Evolutionary conservation across 2,888 invertebrate species (phyloP).

Genomic region (Prosopocoilus inquinatus): DNA sequence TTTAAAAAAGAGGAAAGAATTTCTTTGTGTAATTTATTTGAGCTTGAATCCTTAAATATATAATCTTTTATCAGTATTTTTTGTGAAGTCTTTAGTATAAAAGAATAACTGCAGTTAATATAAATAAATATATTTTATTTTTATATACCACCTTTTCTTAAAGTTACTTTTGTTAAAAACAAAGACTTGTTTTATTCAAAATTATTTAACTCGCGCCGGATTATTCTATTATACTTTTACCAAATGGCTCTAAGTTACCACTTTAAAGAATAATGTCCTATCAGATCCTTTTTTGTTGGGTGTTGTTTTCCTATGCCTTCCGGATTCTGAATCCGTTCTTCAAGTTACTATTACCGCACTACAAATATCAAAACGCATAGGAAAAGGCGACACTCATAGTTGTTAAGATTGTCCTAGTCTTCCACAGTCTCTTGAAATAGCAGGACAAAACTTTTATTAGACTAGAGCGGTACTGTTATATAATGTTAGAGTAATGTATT

Average conservation of each 20-base stretch:
- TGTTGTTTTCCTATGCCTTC: too few species aligned
- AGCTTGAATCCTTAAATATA: not conserved
- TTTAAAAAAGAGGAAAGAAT: too few species aligned
- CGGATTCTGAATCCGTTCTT: too few species aligned
- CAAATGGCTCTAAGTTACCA: constrained; percentile 21
- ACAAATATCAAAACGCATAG: too few species aligned
- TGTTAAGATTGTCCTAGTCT: constrained; percentile 49
- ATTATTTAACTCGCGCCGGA: too few species aligned
- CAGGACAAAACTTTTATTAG: constrained; percentile 28
- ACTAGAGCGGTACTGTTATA: constrained; percentile 41
- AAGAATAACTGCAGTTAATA: not conserved
- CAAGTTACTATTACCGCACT: too few species aligned
- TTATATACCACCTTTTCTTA: not conserved
- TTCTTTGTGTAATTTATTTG: not conserved
- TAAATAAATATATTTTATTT: not conserved
- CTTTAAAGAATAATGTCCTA: constrained; percentile 12
- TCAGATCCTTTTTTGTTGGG: too few species aligned
- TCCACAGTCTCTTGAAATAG: constrained; percentile 40
- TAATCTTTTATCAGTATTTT: constrained; percentile 3
- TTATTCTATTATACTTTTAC: constrained; percentile 6
- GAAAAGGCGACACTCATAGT: constrained; percentile 18
- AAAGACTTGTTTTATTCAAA: too few species aligned
- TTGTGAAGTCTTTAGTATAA: constrained; percentile 2
- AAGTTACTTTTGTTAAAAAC: not conserved
- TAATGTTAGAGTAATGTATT: constrained; percentile 37